These are phyloP conservation scores for Xestia ashworthii DNA, from an alignment of 2,888 invertebrate genomes.

Conservation along the genomic window DNA sequence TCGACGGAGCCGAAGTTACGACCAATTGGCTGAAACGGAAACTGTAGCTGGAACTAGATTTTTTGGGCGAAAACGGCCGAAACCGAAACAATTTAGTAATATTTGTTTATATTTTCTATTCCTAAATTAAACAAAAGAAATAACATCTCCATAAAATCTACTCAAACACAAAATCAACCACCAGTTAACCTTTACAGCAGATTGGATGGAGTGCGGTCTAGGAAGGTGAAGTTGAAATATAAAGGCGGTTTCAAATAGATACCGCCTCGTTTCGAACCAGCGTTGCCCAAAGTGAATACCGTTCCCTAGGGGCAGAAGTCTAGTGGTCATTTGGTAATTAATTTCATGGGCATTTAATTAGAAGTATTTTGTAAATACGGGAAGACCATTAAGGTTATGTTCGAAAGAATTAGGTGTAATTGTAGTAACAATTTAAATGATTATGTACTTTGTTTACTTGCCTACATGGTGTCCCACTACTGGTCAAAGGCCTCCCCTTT, in stretches of 20 bases:
- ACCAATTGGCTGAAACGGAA: too few species aligned
- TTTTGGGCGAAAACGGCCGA: background rate
- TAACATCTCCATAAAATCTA: constrained; percentile 3
- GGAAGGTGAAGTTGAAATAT: constrained; percentile 67
- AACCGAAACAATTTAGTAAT: background rate
- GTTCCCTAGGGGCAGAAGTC: background rate
- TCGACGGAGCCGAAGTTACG: too few species aligned
- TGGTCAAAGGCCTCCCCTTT: too few species aligned
- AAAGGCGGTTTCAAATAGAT: constrained; percentile 61
- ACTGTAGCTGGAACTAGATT: background rate
- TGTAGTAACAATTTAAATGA: background rate
- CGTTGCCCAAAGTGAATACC: constrained; percentile 53
- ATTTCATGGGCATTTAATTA: constrained; percentile 18
- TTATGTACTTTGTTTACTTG: background rate
- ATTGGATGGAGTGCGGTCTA: constrained; percentile 61
- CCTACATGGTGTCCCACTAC: too few species aligned
- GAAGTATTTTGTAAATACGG: background rate
- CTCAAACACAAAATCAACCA: constrained; percentile 27
- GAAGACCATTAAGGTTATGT: background rate
- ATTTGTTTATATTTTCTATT: background rate
- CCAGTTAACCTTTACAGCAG: constrained; percentile 52
- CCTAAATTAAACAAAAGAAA: background rate
- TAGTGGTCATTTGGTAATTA: constrained; percentile 7
- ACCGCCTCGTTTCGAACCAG: constrained; percentile 34
- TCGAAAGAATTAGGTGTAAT: background rate